These are phyloP conservation scores for Oreortyx pictus DNA, from an alignment of 2,797 vertebrate genomes.

Conservation along the genomic window DNA sequence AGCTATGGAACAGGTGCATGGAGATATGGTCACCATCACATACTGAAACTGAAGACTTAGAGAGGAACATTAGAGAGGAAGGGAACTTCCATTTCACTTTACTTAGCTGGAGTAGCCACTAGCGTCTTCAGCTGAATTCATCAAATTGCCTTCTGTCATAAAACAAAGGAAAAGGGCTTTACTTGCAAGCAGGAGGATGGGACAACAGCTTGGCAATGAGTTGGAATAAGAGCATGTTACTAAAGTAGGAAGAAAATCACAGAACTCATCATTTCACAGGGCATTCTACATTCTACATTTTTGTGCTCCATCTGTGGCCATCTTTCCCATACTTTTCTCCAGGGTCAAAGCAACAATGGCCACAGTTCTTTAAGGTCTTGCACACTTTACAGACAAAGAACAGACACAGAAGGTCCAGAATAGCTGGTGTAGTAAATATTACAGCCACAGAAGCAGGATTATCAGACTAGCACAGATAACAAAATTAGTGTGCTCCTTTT, in stretches of 20 bases:
- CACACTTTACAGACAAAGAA: background rate
- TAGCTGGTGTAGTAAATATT: background rate
- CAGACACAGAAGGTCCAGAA: background rate
- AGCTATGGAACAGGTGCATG: background rate
- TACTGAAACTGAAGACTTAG: background rate
- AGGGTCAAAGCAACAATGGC: background rate
- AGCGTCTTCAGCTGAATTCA: background rate
- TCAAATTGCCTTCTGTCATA: background rate
- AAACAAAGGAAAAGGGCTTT: constrained; percentile 1
- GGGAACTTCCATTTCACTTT: background rate
- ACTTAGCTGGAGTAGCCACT: background rate
- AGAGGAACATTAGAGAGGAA: background rate
- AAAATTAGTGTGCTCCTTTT: background rate
- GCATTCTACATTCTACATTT: background rate
- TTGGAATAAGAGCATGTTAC: background rate
- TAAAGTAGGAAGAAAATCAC: background rate
- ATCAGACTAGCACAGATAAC: background rate
- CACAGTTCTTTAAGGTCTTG: background rate
- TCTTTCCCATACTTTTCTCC: background rate
- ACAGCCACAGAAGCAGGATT: background rate
- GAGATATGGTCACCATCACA: background rate
- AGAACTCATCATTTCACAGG: background rate
- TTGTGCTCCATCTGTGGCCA: background rate
- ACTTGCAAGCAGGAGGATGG: background rate
- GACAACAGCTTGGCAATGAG: background rate